Evolutionary conservation across 2,888 invertebrate species (phyloP).

Genomic region (Antheraea assamensis): DNA sequence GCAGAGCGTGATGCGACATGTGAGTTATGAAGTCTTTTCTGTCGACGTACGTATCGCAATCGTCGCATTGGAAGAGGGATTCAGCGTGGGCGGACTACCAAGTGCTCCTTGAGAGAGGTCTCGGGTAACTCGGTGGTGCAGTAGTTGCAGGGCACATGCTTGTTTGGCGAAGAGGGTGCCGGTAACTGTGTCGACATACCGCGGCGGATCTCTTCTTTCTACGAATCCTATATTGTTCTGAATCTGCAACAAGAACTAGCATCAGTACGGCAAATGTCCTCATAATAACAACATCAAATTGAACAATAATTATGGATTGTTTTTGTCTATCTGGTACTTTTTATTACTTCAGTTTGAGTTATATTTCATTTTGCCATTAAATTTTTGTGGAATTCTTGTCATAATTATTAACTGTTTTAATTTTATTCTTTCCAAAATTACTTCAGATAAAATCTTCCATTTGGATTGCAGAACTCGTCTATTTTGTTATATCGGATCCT

Average conservation of each 20-base stretch:
- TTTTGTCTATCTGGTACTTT: no score
- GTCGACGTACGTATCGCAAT: constrained; percentile 62
- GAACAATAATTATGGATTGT: no score
- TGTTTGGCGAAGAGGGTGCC: constrained; percentile 21
- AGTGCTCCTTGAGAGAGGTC: constrained; percentile 45
- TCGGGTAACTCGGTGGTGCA: constrained; percentile 37
- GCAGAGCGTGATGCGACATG: constrained; percentile 61
- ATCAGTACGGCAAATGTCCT: neutral
- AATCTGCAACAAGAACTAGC: constrained; percentile 52
- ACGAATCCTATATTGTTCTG: constrained; percentile 26
- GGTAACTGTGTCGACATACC: constrained; percentile 19
- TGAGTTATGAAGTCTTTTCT: constrained; percentile 57
- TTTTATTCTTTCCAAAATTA: neutral
- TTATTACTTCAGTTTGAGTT: no score
- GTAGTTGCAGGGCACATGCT: constrained; percentile 39
- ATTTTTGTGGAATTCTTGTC: no score
- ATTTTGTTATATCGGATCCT: neutral
- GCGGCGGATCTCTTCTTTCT: constrained; percentile 20
- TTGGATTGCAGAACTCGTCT: neutral
- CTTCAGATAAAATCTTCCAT: neutral
- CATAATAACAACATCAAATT: neutral
- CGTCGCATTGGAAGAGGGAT: constrained; percentile 65
- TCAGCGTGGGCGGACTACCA: constrained; percentile 53
- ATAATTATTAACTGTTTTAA: neutral
- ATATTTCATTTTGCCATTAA: no score